Conservation (phyloP, 37 sponge, comb jelly and placozoan genomes). For the Spongia lamella region DNA sequence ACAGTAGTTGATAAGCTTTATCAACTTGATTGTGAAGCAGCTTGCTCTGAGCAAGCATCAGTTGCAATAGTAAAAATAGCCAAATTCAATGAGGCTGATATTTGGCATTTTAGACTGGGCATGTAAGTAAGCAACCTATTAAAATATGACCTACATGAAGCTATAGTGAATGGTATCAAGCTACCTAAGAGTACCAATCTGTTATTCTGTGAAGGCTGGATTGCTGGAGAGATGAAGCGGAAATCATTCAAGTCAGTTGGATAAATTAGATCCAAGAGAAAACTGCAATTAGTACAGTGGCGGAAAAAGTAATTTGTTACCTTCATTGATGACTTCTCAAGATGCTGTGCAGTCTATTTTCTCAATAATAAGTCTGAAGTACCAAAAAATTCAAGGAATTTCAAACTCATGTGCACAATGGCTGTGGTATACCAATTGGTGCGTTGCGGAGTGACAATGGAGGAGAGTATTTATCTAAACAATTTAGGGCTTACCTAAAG, state of each 20-base stretch:
- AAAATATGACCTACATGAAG: too few species aligned
- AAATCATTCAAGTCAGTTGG: conserved; percentile 43
- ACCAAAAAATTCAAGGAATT: conserved; percentile 61
- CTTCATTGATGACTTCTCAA: conserved; percentile 60
- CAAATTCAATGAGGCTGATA: background rate
- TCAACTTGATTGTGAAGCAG: conserved; percentile 19
- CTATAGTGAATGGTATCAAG: conserved; percentile 12
- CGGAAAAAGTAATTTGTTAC: conserved; percentile 64
- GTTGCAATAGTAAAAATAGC: background rate
- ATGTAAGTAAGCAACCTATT: conserved; percentile 18
- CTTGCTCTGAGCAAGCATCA: conserved; percentile 6
- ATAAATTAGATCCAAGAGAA: conserved; percentile 13
- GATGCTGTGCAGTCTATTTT: conserved; percentile 52
- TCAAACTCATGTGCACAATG: conserved; percentile 34
- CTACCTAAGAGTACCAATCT: conserved; percentile 14
- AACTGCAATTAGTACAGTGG: conserved; percentile 43
- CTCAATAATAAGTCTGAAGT: conserved; percentile 45
- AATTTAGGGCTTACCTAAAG: conserved; percentile 41
- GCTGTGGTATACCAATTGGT: conserved; percentile 21
- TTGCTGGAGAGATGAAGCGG: conserved; percentile 47
- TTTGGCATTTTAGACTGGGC: conserved; percentile 64
- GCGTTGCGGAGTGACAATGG: conserved; percentile 49
- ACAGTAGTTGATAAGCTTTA: conserved; percentile 31
- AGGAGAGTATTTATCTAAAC: conserved; percentile 50
- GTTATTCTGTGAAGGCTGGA: conserved; percentile 48